Evolutionary conservation across 2,113 vertebrate genomes (phyloP), one percentile per base, ranked within the genome.

Genomic region (Percopsis transmontana): DNA sequence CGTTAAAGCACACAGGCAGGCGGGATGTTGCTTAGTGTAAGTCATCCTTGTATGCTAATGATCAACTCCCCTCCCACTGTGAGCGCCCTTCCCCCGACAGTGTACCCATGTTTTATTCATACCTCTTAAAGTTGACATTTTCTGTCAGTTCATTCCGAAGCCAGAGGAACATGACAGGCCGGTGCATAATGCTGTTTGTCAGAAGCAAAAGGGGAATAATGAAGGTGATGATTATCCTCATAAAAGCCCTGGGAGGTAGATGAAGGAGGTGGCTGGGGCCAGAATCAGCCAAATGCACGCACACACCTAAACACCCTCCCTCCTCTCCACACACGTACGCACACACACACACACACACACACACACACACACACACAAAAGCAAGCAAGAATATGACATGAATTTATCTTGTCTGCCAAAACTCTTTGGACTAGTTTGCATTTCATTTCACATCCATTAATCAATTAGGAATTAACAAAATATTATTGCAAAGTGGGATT

Each of bases 41-140:
- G 48, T 76, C 70, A 58, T 61, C 76, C 27, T 76, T 7, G 12
- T 45, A 64, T 71, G 45, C 60, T 77, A 84, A 85, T 77, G 68
- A 87, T 85, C 72, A 65, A 72, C 67, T 68, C 62, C 57, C 66
- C 62, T 74, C 80, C 48, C 69, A 67, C 74, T 70, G 77, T 1
- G 71, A 81, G 27, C 11, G 21, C 62, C 66, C 69, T 87, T 77
- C 79, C 78, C 45, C 23, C 58, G 54, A 70, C 55, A 68, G 53
- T 39, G 24, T 39, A 47, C 4, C 14, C 14, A 68, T 80, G 75
- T 81, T 82, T 83, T 75, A 81, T 82, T 79, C 27, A 81, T 77
- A 50, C 8, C 38, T 41, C 23, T 39, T 51, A 27, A 68, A 79
- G 71, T 24, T 76, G 48, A 80, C 44, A 16, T 68, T 55, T 73